These are phyloP conservation scores for Fulmarus glacialis DNA, from an alignment of 2,113 vertebrate genomes.

Conservation along the genomic window DNA sequence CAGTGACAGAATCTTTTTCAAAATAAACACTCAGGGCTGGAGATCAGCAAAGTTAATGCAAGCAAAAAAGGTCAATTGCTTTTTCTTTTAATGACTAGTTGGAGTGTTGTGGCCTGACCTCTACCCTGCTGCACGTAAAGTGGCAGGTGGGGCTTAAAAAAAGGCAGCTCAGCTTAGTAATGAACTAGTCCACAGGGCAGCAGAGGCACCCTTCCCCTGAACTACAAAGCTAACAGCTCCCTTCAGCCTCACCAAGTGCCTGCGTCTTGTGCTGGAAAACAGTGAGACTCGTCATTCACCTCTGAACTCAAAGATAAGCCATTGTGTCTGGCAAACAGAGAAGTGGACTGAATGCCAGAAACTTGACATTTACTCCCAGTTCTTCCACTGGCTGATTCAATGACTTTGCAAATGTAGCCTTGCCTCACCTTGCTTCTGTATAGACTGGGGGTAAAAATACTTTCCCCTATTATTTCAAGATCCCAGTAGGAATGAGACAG, in stretches of 20 bases:
- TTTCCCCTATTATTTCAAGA: neutral
- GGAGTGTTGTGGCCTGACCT: conserved; percentile 65
- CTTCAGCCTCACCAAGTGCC: neutral
- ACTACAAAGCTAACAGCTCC: neutral
- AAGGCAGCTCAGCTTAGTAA: neutral
- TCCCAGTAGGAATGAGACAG: neutral
- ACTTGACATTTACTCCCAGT: neutral
- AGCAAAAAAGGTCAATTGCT: conserved; percentile 51
- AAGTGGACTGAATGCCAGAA: neutral
- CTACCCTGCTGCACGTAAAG: conserved; percentile 11
- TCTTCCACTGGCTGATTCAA: neutral
- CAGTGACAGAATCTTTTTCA: conserved; percentile 57
- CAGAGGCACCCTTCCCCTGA: neutral
- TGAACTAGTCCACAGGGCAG: neutral
- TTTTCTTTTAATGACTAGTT: conserved; percentile 63
- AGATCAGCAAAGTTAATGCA: conserved; percentile 56
- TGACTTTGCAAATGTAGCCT: neutral
- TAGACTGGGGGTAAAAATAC: neutral
- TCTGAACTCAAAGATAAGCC: neutral
- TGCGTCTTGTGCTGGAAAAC: neutral
- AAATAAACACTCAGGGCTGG: conserved; percentile 66
- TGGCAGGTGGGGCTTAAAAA: conserved; percentile 19
- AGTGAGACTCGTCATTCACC: neutral
- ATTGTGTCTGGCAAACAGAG: neutral
- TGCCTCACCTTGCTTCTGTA: neutral